These are phyloP conservation scores for Metalampra italica DNA, from an alignment of 2,888 invertebrate species.

Conservation along the genomic window DNA sequence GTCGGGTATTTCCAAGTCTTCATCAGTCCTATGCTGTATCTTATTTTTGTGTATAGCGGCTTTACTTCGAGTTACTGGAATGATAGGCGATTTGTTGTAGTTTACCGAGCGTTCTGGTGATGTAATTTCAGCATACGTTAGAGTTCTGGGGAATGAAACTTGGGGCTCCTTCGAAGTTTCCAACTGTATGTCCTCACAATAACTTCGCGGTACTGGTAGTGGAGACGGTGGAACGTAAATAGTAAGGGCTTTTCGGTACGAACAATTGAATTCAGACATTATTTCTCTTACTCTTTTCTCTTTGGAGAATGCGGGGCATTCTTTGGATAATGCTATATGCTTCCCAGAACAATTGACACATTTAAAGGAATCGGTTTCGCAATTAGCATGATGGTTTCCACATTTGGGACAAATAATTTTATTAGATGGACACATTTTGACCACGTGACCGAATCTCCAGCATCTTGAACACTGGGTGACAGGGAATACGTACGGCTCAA, in stretches of 20 bases:
- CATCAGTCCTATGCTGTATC: background rate
- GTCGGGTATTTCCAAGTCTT: background rate
- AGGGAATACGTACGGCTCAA: constrained; percentile 10
- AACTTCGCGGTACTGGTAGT: background rate
- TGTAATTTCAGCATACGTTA: background rate
- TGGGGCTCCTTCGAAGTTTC: too few relatives aligned
- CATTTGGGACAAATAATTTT: constrained; percentile 18
- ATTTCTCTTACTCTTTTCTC: constrained; percentile 1
- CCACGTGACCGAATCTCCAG: constrained; percentile 15
- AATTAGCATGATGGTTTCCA: constrained; percentile 11
- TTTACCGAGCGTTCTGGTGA: background rate
- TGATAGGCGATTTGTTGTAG: background rate
- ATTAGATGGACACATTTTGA: constrained; percentile 13
- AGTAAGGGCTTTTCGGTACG: background rate
- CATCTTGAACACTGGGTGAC: constrained; percentile 18
- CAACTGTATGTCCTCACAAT: background rate
- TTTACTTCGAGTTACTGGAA: too few relatives aligned
- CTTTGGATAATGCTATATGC: background rate
- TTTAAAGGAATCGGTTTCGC: constrained; percentile 8
- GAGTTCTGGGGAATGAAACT: background rate
- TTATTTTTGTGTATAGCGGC: background rate
- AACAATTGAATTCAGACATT: background rate
- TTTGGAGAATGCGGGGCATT: background rate
- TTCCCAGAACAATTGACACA: constrained; percentile 13
- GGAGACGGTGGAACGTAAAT: background rate